phyloP scores from a whole-genome alignment of 2,797 vertebrate genomes.

The Danio aesculapii region DNA sequence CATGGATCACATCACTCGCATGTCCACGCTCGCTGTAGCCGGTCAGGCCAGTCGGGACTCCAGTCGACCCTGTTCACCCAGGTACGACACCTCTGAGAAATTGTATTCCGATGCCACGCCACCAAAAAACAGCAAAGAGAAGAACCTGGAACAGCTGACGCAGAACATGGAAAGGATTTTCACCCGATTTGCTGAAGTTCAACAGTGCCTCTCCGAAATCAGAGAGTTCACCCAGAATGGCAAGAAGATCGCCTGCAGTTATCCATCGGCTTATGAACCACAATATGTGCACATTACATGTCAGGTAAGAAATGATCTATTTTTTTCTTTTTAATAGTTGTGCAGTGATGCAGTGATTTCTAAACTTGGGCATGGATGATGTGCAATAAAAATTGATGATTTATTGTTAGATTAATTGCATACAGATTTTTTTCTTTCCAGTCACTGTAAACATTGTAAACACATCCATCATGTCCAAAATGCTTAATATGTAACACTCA shows the following conservation, averaged over 20 bases:
- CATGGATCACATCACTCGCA: slow-evolving; percentile 74
- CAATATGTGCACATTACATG: slow-evolving; percentile 88
- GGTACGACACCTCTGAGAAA: slow-evolving; percentile 67
- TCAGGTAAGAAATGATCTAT: slow-evolving; percentile 82
- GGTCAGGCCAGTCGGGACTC: slow-evolving; percentile 75
- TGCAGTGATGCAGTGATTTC: neutral
- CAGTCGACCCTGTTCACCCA: slow-evolving; percentile 76
- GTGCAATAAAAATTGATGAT: neutral
- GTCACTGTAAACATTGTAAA: neutral
- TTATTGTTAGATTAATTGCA: neutral
- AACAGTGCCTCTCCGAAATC: slow-evolving; percentile 83
- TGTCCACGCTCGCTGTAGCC: slow-evolving; percentile 67
- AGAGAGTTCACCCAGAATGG: slow-evolving; percentile 80
- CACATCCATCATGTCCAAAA: neutral
- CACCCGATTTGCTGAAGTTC: slow-evolving; percentile 81
- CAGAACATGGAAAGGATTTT: slow-evolving; percentile 85
- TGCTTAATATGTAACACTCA: neutral
- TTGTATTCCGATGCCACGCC: slow-evolving; percentile 60
- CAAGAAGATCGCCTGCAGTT: slow-evolving; percentile 74
- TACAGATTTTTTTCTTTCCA: neutral
- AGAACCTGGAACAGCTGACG: slow-evolving; percentile 72
- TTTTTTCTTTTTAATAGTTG: neutral
- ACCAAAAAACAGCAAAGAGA: slow-evolving; percentile 72
- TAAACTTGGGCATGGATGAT: neutral
- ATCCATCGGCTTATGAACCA: slow-evolving; percentile 83